Base-by-base conservation (phyloP, 2,888 invertebrate species). In the Tubulanus polymorphus region DNA sequence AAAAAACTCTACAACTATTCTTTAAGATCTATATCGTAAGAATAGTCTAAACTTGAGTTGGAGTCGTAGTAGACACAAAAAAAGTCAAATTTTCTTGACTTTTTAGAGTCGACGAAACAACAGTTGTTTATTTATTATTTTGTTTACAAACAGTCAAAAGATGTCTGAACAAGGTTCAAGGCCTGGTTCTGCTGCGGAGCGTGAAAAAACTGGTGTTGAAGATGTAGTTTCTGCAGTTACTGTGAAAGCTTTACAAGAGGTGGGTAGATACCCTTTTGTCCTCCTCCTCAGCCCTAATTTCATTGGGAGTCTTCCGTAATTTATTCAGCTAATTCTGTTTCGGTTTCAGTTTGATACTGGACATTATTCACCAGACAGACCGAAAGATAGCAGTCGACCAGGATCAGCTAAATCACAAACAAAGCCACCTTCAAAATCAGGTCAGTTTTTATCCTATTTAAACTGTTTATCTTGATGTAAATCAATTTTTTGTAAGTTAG, bases 241-340 rank as follows among this genome's bases (percentile, higher is more conserved):
- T 45, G 61, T 65, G n/a, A 63, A 64, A 53, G 69, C 69, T 29
- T 29, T 69, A 23, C 64, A 66, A 60, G 66, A 69, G 63, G 67
- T 69, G 54, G 48, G 45, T 45, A 37, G n/a, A n/a, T n/a, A n/a
- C n/a, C n/a, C n/a, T 12, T 46, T 20, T 20, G 35, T 15, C 15
- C 15, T n/a, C 35, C n/a, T n/a, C 35, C n/a, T 35, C 35, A 15
- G n/a, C 15, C 15, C 35, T n/a, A n/a, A 15, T n/a, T 35, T 35
- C 35, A n/a, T n/a, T 15, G n/a, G 35, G 35, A 32, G 10, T 32
- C 35, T 32, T 32, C 35, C n/a, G 35, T 45, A 45, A 18, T 12
- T 20, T 45, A 10, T 12, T 45, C 20, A 18, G 15, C 41, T 8
- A 27, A 47, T 45, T 28, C 23, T 50, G 6, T 52, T 49, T 15